These are phyloP conservation scores for Entomyzon cyanotis DNA, from an alignment of 2,113 vertebrate species.

Conservation along the genomic window DNA sequence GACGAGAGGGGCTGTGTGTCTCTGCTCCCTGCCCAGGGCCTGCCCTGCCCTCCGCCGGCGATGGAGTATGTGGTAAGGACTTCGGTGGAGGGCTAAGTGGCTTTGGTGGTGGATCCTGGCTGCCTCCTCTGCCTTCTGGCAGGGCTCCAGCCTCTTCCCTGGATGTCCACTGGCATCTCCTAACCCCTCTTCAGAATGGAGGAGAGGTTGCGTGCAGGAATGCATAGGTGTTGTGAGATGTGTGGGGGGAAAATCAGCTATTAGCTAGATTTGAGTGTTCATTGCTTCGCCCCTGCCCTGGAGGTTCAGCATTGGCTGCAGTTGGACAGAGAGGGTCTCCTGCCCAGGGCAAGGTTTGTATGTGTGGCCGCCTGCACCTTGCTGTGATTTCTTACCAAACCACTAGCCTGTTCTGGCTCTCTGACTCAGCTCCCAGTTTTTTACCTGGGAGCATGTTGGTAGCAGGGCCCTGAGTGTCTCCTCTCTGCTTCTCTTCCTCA, in stretches of 20 bases:
- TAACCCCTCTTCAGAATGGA: neutral
- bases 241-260: neutral
- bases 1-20: constrained; percentile 40
- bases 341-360: neutral
- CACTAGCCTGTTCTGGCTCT: neutral
- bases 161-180: neutral
- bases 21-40: constrained; percentile 27
- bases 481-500: neutral
- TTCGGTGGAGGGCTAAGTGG: constrained; percentile 45
- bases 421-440: constrained; percentile 17
- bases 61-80: constrained; percentile 70
- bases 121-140: neutral
- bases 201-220: neutral
- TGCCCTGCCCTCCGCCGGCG: constrained; percentile 8
- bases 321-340: neutral
- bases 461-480: neutral
- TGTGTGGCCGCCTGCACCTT: neutral
- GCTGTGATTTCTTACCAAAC: neutral
- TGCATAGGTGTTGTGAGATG: neutral
- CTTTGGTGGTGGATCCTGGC: constrained; percentile 54
- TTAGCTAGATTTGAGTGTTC: neutral
- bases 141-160: neutral
- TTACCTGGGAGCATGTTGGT: neutral
- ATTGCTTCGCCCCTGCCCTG: neutral
- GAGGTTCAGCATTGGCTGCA: neutral